Base-by-base conservation (phyloP, 1,140 invertebrate genomes). In the Stegodyphus dumicola region DNA sequence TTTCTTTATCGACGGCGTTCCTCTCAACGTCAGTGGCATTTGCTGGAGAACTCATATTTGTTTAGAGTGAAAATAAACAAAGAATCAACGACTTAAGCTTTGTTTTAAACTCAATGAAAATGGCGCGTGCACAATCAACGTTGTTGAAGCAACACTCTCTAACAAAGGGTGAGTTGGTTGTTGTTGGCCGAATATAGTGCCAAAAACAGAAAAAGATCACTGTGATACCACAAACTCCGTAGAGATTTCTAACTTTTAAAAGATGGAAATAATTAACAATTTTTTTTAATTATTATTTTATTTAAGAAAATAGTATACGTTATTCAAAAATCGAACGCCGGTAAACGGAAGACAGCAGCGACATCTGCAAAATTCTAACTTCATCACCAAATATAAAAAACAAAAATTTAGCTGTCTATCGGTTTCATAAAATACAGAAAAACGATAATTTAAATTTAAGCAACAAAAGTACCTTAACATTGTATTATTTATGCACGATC, bases 71-170 rank as follows among this genome's bases (percentile, higher is more conserved):
- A 85, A 85, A 76, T 75, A 85, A 85, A 85, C 73, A 70, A 76
- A 70, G 74, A 74, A 60, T 60, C n/a, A 76, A 85, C 52, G 49
- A 69, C 71, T 85, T 77, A 70, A 84, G 64, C 52, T 67, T 33
- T 49, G 60, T 76, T 76, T 85, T 70, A 75, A 77, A 85, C 74
- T 48, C 74, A 77, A 60, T 56, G 81, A 85, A 85, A 85, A 85
- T 85, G 81, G 81, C 81, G 81, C 81, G 81, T 85, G 81, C 73
- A 75, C 13, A 76, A 76, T 56, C 64, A 76, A 76, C 81, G 81
- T 85, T 77, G 73, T 67, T 33, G 73, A 85, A 85, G 81, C 81
- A 76, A 67, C 69, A 85, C 81, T 85, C 73, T 85, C 81, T 67
- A 66, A 85, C 81, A 85, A 85, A 85, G 73, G 81, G 73, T 77